Percentiles rank a stretch among this genome's conserved stretches.
These are phyloP conservation scores for Salvelinus fontinalis DNA, from an alignment of 2,113 vertebrate genomes.

Conservation along the genomic window DNA sequence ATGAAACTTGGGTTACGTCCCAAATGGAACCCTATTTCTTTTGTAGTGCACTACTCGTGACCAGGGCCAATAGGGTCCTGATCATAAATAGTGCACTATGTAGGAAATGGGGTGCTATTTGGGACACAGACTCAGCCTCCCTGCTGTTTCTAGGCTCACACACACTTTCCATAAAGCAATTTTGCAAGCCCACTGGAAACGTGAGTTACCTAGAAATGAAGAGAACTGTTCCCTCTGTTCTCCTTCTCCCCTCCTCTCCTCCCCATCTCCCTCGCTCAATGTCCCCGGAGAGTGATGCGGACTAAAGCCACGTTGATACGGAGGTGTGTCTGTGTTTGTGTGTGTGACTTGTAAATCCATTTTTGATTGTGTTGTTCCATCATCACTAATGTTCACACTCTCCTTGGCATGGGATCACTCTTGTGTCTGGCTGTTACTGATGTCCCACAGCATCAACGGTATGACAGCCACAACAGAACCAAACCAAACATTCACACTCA, in stretches of 20 bases:
- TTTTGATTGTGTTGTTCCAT: constrained; percentile 50
- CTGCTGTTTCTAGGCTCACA: constrained; percentile 60
- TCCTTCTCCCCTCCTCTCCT: constrained; percentile 1
- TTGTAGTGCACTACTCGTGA: no score
- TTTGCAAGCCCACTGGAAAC: constrained; percentile 64
- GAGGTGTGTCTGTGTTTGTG: constrained; percentile 16
- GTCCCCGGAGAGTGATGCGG: constrained; percentile 22
- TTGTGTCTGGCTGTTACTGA: constrained; percentile 16
- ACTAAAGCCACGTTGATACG: constrained; percentile 19
- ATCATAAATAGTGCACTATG: no score
- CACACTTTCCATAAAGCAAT: constrained; percentile 70
- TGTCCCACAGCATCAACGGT: constrained; percentile 32
- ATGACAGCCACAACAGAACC: constrained; percentile 40
- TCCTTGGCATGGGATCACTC: constrained; percentile 42
- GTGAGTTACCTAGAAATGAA: constrained; percentile 69
- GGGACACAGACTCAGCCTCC: constrained; percentile 24
- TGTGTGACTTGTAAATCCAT: constrained; percentile 42
- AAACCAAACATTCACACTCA: constrained; percentile 20
- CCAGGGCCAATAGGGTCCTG: no score
- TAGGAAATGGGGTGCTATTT: no score
- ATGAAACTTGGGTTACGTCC: constrained; percentile 46
- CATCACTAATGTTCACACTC: constrained; percentile 56
- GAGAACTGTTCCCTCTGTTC: constrained; percentile 31
- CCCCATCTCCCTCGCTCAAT: constrained; percentile 22
- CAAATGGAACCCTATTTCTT: no score